Base-by-base conservation (phyloP, 2,797 vertebrate species). In the Pogonophryne albipinna region DNA sequence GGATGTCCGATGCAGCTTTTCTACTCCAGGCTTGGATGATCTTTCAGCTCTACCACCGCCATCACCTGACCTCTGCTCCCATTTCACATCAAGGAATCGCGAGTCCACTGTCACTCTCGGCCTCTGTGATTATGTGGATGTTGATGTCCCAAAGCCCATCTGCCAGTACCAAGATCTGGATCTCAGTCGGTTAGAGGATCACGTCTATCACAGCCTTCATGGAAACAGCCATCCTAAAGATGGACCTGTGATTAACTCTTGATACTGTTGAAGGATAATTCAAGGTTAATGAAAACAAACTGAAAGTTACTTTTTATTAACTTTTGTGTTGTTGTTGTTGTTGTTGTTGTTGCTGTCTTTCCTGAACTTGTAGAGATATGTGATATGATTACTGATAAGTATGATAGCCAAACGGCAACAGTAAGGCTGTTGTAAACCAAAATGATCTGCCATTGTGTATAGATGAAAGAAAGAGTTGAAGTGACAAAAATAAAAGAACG, bases 141-240 rank as follows among this genome's bases (percentile, higher is more conserved):
- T 88, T 50, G 85, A 85, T 8, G 34, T 6, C 19, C 11, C 44
- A 0, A 65, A 23, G 8, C 66, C 46, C 23, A 12, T 50, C 50
- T 64, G 62, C 63, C 82, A 42, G 4, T 93, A 91, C 60, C 80
- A 92, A 9, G 47, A 74, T 38, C 73, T 93, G 69, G 83, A 93
- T 61, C 9, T 60, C 41, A 70, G 66, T 31, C 20, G 1, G n/a
- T 0, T 69, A 10, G 90, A 90, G 57, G 82, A 88, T 11, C 81
- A 90, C 1, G 5, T 91, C 51, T 92, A 93, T 76, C 34, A 90
- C 45, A 51, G 5, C 42, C 14, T 92, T 11, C 10, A 72, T n/a
- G 51, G 15, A 56, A 74, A 59, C 46, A 15, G 5, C 0, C 1
- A 15, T 23, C 44, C 47, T 27, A 85, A 86, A 62, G 41, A 76